phyloP scores from a whole-genome alignment of 2,888 invertebrate species.

The Conchocele bisecta region DNA sequence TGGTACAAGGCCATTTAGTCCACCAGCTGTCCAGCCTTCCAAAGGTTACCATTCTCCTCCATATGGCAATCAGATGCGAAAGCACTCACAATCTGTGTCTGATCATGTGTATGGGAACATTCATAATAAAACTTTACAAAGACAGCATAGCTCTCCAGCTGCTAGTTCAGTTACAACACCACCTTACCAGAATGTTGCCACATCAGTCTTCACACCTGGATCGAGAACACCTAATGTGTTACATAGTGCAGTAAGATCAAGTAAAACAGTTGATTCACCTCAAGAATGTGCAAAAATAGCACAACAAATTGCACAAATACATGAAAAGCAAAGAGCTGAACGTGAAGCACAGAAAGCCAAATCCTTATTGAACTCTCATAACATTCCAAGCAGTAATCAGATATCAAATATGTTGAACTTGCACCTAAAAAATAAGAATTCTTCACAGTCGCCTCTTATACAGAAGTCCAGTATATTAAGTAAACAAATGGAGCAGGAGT shows the following conservation, averaged over 20 bases:
- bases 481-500: constrained; percentile 6
- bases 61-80: too few relatives aligned
- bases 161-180: background rate
- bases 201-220: too few relatives aligned
- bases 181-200: too few relatives aligned
- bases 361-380: constrained; percentile 39
- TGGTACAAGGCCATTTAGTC: too few relatives aligned
- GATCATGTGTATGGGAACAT: constrained; percentile 14
- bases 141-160: background rate
- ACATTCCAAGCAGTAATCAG: constrained; percentile 44
- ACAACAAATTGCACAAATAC: constrained; percentile 57
- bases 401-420: constrained; percentile 44
- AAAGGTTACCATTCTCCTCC: too few relatives aligned
- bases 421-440: constrained; percentile 3
- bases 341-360: constrained; percentile 29
- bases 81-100: constrained; percentile 6
- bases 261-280: too few relatives aligned
- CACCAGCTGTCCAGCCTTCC: too few relatives aligned
- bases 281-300: constrained; percentile 59
- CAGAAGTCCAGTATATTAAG: too few relatives aligned
- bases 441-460: too few relatives aligned
- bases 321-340: constrained; percentile 43
- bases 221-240: too few relatives aligned
- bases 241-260: too few relatives aligned
- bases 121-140: too few relatives aligned